Percentiles rank a stretch among this genome's conserved stretches.
These are phyloP conservation scores for Gallirallus australis DNA, from an alignment of 2,797 vertebrate species.

Conservation along the genomic window DNA sequence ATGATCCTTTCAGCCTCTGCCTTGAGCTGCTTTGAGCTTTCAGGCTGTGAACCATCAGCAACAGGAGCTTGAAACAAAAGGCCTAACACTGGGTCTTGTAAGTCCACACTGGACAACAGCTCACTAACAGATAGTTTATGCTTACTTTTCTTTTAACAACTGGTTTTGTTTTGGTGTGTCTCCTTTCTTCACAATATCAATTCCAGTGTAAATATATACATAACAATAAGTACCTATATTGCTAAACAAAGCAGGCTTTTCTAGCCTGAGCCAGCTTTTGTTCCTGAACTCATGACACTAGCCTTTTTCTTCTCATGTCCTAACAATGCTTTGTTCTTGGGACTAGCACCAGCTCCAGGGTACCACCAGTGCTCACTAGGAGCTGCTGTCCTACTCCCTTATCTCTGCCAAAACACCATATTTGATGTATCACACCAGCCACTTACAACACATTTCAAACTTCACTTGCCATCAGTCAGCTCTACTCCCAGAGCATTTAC, in stretches of 20 bases:
- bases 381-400: neutral
- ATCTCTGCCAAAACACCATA: accelerated
- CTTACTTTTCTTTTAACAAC: neutral
- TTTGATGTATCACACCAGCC: too few species aligned
- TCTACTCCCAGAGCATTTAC: neutral
- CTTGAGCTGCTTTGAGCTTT: neutral
- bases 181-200: neutral
- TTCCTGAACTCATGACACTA: neutral
- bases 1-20: neutral
- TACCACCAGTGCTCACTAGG: neutral
- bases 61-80: neutral
- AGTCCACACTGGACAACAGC: neutral
- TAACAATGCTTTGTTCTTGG: neutral
- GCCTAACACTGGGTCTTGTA: neutral
- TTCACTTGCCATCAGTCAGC: accelerated
- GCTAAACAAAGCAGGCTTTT: neutral
- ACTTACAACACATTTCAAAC: neutral
- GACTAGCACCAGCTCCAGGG: neutral
- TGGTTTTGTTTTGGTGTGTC: neutral
- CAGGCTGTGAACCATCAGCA: neutral
- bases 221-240: neutral
- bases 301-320: neutral
- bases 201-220: neutral
- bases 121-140: neutral
- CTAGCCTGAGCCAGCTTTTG: neutral